These are phyloP conservation scores for Lordiphosa stackelbergi DNA, from an alignment of 1,140 invertebrate species.

Conservation along the genomic window DNA sequence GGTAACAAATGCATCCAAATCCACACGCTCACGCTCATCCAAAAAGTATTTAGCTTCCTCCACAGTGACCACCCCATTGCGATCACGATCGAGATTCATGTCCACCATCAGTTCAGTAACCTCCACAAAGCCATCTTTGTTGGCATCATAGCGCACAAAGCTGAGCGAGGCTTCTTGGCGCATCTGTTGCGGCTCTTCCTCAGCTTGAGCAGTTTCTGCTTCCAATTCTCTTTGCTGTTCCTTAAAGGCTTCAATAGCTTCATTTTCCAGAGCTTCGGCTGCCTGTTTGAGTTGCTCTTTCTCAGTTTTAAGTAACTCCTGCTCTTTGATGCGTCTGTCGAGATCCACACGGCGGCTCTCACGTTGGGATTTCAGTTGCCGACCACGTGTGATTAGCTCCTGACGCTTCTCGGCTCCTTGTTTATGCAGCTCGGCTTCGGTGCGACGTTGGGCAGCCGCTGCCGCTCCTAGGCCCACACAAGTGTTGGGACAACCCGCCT, in stretches of 20 bases:
- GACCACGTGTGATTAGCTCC: conserved; percentile 88
- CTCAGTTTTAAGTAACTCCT: conserved; percentile 84
- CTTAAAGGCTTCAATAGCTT: conserved; percentile 87
- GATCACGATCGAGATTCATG: conserved; percentile 90
- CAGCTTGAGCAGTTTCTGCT: conserved; percentile 81
- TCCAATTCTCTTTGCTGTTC: conserved; percentile 82
- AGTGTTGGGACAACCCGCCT: conserved; percentile 85
- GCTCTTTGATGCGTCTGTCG: conserved; percentile 84
- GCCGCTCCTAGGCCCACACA: conserved; percentile 89
- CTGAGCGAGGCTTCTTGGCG: conserved; percentile 83
- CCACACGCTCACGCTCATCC: conserved; percentile 83
- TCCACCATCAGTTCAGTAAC: conserved; percentile 87
- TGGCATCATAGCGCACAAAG: conserved; percentile 87
- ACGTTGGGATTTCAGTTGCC: conserved; percentile 85
- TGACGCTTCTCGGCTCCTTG: conserved; percentile 87
- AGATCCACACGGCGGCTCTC: conserved; percentile 84
- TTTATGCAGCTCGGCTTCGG: conserved; percentile 84
- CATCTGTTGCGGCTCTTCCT: conserved; percentile 66
- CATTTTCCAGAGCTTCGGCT: conserved; percentile 85
- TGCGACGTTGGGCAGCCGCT: conserved; percentile 86
- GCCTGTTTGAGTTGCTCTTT: conserved; percentile 85
- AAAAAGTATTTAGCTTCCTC: conserved; percentile 91
- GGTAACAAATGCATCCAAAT: conserved; percentile 84
- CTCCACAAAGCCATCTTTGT: conserved; percentile 87
- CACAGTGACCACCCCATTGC: conserved; percentile 85